Base-by-base conservation (phyloP, 2,797 vertebrate species). In the Miichthys miiuy region DNA sequence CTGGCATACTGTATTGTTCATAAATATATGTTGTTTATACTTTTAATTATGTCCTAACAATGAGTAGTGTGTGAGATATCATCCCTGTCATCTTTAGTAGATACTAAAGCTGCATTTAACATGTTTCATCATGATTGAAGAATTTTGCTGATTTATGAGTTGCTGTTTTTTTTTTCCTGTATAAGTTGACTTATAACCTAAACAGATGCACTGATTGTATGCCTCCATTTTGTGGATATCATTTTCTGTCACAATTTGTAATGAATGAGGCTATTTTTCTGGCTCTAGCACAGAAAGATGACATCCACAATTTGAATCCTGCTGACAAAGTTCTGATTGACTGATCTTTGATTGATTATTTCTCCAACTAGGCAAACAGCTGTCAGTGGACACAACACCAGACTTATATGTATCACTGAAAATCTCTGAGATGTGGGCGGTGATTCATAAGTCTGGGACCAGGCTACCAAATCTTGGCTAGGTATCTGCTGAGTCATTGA, bases 281-380 rank as follows among this genome's bases (percentile, higher is more conserved):
- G 52, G 20, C 50, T 63, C 18, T 23, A 9, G 14, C 41, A 42
- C 41, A 66, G 46, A 23, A 54, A 42, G 60, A 27, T 50, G 66
- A 25, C 38, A 7, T 41, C 18, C 47, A 5, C 50, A 6, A 50
- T 34, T 16, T 38, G 51, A 63, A 63, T 56, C 57, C 58, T 9
- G 17, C 51, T 30, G 6, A 34, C 34, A 55, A 47, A 69, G 27
- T 72, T 30, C 62, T 48, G 34, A 62, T 34, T 66, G 61, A 62
- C 41, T 66, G 67, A 25, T 46, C 30, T 48, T 5, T 47, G 46
- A 80, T 65, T 54, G 44, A 81, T 81, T 67, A 30, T 30, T 54
- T n/a, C 48, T 55, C 63, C 23, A 48, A 44, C 51, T 52, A 34
- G 41, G 52, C 25, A 51, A 69, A 64, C 71, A 71, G 54, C 68